These are phyloP conservation scores for Drosophila mojavensis DNA, from an alignment of 1,140 invertebrate genomes.

Conservation along the genomic window DNA sequence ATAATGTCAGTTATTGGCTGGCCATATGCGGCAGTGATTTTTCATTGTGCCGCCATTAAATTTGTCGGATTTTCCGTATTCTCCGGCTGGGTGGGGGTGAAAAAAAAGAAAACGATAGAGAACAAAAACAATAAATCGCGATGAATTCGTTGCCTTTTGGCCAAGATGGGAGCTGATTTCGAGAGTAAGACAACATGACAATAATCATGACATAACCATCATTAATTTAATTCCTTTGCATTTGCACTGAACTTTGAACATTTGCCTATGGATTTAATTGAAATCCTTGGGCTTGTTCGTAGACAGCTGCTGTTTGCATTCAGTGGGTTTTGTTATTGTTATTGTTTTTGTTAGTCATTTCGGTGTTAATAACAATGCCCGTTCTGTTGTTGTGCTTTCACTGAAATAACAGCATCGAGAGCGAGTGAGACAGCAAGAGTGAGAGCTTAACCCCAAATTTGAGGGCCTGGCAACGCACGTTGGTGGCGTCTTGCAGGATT, in stretches of 20 bases:
- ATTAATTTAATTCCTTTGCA: constrained; percentile 22
- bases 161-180: constrained; percentile 18
- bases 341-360: constrained; percentile 52
- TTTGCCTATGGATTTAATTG: constrained; percentile 23
- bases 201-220: neutral
- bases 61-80: constrained; percentile 11
- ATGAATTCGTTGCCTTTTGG: constrained; percentile 45
- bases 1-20: constrained; percentile 74
- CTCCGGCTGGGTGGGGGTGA: neutral
- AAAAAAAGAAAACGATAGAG: neutral
- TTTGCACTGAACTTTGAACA: constrained; percentile 3
- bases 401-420: constrained; percentile 45
- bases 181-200: neutral
- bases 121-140: neutral
- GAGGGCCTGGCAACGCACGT: constrained; percentile 60
- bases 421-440: no score
- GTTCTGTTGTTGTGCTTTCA: constrained; percentile 36
- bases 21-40: constrained; percentile 72
- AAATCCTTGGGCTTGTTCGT: neutral
- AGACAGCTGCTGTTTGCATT: neutral
- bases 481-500: constrained; percentile 64
- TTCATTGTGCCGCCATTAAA: constrained; percentile 60
- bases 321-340: constrained; percentile 10
- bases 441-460: constrained; percentile 13
- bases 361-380: constrained; percentile 58